phyloP scores from a whole-genome alignment of 2,797 vertebrate species.

The Pithecia hirsuta region DNA sequence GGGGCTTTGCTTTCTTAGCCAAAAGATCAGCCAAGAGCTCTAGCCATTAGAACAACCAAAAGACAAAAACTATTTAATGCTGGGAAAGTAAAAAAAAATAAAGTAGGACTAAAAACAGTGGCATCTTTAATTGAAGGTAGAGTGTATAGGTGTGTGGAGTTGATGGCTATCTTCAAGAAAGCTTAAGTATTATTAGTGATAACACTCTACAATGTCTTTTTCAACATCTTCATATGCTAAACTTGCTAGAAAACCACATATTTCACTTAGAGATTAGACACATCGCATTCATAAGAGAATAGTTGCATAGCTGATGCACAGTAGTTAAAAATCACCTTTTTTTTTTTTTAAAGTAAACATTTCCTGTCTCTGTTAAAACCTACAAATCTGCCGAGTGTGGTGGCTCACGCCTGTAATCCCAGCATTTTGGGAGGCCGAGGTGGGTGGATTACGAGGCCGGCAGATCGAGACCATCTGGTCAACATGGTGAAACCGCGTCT shows the following conservation, averaged over 20 bases:
- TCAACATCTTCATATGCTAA: not conserved
- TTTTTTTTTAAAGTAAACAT: not conserved
- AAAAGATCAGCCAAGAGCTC: not conserved
- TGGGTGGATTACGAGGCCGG: no score
- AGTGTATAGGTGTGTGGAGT: not conserved
- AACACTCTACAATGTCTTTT: not conserved
- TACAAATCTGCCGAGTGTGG: fast-evolving
- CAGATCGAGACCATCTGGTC: no score
- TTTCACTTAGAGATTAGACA: not conserved
- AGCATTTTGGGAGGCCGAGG: no score
- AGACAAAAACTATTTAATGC: not conserved
- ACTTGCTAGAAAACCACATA: not conserved
- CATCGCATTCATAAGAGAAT: not conserved
- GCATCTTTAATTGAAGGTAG: not conserved
- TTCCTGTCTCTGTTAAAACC: not conserved
- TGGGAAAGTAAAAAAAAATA: not conserved
- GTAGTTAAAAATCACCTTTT: not conserved
- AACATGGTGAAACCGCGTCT: no score
- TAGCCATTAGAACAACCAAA: not conserved
- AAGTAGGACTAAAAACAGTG: not conserved
- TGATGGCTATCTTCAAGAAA: not conserved
- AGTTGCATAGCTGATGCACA: not conserved
- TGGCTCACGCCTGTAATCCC: no score
- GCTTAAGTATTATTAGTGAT: not conserved
- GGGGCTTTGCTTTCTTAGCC: not conserved